Base-by-base conservation (phyloP, 2,888 invertebrate species). In the Drosophila falleni region DNA sequence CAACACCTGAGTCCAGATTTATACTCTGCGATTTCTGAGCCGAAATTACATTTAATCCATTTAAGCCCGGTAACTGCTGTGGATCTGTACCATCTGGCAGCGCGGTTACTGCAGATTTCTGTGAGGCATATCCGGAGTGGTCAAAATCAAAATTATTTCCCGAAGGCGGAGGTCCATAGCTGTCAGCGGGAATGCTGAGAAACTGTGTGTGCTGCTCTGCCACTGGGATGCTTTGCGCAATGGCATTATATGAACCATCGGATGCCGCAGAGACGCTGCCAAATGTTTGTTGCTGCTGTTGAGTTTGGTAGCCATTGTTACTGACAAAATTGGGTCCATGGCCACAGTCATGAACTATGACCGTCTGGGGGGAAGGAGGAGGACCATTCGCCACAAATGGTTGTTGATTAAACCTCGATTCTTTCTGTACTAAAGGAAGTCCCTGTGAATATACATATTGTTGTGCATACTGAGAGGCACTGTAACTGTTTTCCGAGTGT, bases 321-420 rank as follows among this genome's bases (percentile, higher is more conserved):
- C 89, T 89, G 42, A 91, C 83, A 37, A 92, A 74, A 68, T 92
- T 92, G 11, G 92, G 92, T 9, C 92, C 92, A 55, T 92, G 92
- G 0, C 92, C 91, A 51, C 92, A 92, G 46, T 93, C 90, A 60
- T 92, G 91, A 4, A 89, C 84, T 35, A 89, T 82, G 13, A 82
- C 47, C 2, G 64, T 68, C 23, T 81, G 19, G 80, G 39, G 37
- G 10, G 23, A 79, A 19, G 80, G 81, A 13, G 16, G 85, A 29
- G 5, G 29, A 60, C 73, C 73, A 59, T 89, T 74, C 46, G 87
- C 79, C 35, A 85, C 87, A 19, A 86, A 65, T 3, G 80, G 80
- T 61, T 87, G 85, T 33, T 91, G 83, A 55, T 86, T 89, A 73
- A 90, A 91, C 46, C 91, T 82, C 8, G 68, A 78, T 9, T 89